These are phyloP conservation scores for Pocillopora damicornis DNA, from an alignment of 64 coral and sea anemone genomes.

Conservation along the genomic window DNA sequence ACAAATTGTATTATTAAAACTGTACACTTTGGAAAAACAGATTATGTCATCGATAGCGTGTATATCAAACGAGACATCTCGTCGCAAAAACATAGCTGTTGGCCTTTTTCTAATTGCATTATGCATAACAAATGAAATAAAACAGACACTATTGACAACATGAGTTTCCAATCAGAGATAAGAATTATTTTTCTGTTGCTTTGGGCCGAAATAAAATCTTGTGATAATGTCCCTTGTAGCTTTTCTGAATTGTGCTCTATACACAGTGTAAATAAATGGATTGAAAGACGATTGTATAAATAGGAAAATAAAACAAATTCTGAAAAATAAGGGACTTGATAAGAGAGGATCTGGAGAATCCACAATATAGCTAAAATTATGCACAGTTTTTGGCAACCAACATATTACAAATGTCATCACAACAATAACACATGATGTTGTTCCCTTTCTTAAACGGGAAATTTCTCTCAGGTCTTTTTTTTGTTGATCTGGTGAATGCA, in stretches of 20 bases:
- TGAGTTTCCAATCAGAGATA: no score
- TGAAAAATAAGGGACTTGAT: conserved; percentile 32
- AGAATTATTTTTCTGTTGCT: background rate
- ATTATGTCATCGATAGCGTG: no score
- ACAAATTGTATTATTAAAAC: no score
- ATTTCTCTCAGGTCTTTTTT: background rate
- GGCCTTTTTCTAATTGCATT: no score
- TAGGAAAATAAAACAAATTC: conserved; percentile 60
- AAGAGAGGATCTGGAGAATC: conserved; percentile 22
- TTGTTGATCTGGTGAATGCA: background rate
- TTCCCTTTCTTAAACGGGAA: conserved; percentile 46
- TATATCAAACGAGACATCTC: no score
- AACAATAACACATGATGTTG: conserved; percentile 57
- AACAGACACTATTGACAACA: no score
- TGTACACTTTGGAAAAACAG: no score
- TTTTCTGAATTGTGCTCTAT: conserved; percentile 56
- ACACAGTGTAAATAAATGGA: conserved; percentile 67
- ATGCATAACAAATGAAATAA: no score
- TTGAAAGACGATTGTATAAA: conserved; percentile 59
- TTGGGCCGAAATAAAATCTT: background rate
- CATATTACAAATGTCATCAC: conserved; percentile 58
- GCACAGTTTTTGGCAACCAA: conserved; percentile 64
- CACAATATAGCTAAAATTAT: conserved; percentile 39
- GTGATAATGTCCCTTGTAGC: background rate
- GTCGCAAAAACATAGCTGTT: no score